phyloP scores from a whole-genome alignment of 2,888 invertebrate genomes.

The Eristalis pertinax region DNA sequence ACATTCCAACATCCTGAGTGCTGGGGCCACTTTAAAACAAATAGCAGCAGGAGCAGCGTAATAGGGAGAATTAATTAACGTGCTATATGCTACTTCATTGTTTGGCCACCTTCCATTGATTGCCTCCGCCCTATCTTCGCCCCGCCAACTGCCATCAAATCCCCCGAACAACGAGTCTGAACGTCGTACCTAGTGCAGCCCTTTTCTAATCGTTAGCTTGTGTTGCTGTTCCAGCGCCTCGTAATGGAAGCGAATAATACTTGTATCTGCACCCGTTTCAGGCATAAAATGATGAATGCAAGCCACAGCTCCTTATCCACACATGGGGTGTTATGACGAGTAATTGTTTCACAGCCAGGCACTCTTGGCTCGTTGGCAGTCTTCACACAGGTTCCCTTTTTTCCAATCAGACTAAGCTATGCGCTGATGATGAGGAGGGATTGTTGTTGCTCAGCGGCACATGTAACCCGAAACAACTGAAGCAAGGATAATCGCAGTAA shows the following conservation, averaged over 20 bases:
- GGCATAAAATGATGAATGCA: slow-evolving; percentile 50
- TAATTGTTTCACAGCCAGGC: slow-evolving; percentile 17
- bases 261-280: slow-evolving; percentile 28
- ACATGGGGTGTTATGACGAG: slow-evolving; percentile 12
- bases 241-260: slow-evolving; percentile 39
- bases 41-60: slow-evolving; percentile 50
- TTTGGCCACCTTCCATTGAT: slow-evolving; percentile 6
- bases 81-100: slow-evolving; percentile 57
- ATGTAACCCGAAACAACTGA: neutral
- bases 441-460: neutral
- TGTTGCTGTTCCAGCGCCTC: slow-evolving; percentile 13
- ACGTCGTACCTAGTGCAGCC: neutral
- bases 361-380: neutral
- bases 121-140: neutral
- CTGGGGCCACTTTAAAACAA: slow-evolving; percentile 50
- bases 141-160: neutral
- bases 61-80: slow-evolving; percentile 61
- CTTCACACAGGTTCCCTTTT: neutral
- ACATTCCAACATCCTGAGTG: slow-evolving; percentile 46
- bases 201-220: slow-evolving; percentile 53
- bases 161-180: neutral
- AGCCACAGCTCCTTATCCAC: slow-evolving; percentile 12
- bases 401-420: neutral
- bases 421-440: neutral
- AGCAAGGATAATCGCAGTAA: neutral